Evolutionary conservation across 2,797 vertebrate species (phyloP).

Genomic region (Petrocephalus sullivani): DNA sequence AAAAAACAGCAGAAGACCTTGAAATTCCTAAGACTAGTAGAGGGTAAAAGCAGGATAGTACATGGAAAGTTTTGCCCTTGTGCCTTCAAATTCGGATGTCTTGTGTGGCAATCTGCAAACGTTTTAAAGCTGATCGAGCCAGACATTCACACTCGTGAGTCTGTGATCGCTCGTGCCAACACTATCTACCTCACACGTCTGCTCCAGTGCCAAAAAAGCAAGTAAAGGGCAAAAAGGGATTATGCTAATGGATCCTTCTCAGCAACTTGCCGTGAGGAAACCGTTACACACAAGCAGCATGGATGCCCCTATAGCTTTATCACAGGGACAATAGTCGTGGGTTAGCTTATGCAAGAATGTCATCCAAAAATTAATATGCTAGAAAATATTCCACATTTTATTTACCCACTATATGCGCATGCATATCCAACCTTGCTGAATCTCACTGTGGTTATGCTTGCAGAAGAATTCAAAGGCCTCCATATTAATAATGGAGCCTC

Average conservation of each 20-base stretch:
- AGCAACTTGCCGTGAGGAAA: not conserved
- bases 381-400: not conserved
- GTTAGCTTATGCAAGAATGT: not conserved
- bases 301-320: not conserved
- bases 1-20: not conserved
- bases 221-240: slow-evolving; percentile 17
- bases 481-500: not conserved
- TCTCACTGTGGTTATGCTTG: not conserved
- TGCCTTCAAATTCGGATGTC: slow-evolving; percentile 5
- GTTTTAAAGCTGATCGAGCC: not conserved
- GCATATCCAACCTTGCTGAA: not conserved
- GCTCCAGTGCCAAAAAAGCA: not conserved
- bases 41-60: not conserved
- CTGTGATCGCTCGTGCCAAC: not conserved
- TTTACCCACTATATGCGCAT: not conserved
- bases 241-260: not conserved
- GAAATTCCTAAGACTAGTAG: not conserved
- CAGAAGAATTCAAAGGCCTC: not conserved
- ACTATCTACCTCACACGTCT: not conserved
- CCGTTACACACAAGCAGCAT: not conserved
- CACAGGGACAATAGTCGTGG: not conserved
- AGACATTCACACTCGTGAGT: slow-evolving; percentile 6
- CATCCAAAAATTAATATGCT: not conserved
- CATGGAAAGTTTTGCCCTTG: not conserved
- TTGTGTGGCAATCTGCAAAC: not conserved